Evolutionary conservation across 2,113 vertebrate species (phyloP), one percentile per base, ranked within the genome.

Genomic region (Reinhardtius hippoglossoides): DNA sequence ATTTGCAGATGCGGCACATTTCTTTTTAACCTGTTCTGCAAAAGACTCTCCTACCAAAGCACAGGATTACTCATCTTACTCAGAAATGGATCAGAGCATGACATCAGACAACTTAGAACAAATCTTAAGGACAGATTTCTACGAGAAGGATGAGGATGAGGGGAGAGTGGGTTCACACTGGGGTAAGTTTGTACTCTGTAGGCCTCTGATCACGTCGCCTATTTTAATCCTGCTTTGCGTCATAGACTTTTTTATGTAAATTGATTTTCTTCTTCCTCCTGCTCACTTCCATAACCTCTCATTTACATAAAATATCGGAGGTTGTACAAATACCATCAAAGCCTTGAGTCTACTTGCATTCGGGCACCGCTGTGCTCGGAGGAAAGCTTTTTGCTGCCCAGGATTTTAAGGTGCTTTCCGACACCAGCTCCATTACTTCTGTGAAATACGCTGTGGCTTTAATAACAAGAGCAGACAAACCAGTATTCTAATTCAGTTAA

Each of bases 141-240:
- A 9, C 24, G 50, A 70, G 31, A 1, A 31, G 31, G 31, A 31
- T 31, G 31, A 31, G 27, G 67, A 54, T 0, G 15, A 68, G 26
- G 77, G 56, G 23, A 15, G 10, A 44, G 0, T 10, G 27, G 71
- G 75, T 16, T 66, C 52, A 52, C 55, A 27, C n/a, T 62, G 42
- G 9, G 82, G 89, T 91, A 59, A 81, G 87, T 87, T 60, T 18
- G 0, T 7, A 14, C n/a, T 50, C 7, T 46, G 1, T 21, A 14
- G 24, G 67, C 27, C 20, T 56, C 42, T 48, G 4, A 10, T 14
- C 1, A 7, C 18, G 9, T n/a, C 0, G 9, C 0, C 2, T 27
- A 13, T 67, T 62, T 35, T 15, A 46, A 24, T 35, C 59, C 21
- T 26, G 57, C 20, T 44, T 23, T 52, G 14, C 16, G 12, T 58